Evolutionary conservation across 2,797 vertebrate species (phyloP).

Genomic region (Gymnothorax reevesii): DNA sequence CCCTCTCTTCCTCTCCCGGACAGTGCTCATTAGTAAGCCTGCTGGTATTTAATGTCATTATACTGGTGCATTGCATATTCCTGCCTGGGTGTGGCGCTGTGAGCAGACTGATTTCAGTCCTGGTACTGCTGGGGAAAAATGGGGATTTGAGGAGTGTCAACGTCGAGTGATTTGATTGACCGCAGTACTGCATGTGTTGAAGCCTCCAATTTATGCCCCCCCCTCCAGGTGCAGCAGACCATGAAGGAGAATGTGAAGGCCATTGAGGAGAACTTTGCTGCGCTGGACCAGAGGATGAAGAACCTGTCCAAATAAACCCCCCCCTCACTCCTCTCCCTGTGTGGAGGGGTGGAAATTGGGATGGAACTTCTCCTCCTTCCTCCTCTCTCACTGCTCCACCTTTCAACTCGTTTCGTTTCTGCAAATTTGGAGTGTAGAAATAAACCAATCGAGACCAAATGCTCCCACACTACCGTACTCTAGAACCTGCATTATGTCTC

Average conservation of each 20-base stretch:
- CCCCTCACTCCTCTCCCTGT: slow-evolving; percentile 43
- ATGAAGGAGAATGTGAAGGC: slow-evolving; percentile 88
- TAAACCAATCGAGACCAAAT: slow-evolving; percentile 58
- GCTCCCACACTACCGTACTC: slow-evolving; percentile 49
- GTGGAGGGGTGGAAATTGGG: slow-evolving; percentile 46
- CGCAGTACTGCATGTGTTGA: not conserved
- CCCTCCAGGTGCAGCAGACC: slow-evolving; percentile 85
- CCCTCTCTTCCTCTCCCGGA: not conserved
- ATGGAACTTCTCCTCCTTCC: slow-evolving; percentile 28
- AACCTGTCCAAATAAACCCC: slow-evolving; percentile 80
- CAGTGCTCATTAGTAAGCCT: not conserved
- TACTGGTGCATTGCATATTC: no score
- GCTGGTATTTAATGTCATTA: no score
- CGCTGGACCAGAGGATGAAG: slow-evolving; percentile 85
- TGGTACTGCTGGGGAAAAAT: not conserved
- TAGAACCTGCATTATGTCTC: slow-evolving; percentile 45
- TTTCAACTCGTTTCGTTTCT: slow-evolving; percentile 59
- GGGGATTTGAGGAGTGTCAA: no score
- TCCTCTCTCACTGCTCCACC: slow-evolving; percentile 39
- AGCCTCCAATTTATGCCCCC: not conserved
- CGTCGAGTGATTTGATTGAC: not conserved
- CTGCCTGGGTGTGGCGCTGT: no score
- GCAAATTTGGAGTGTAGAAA: slow-evolving; percentile 54
- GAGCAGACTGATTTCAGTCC: no score
- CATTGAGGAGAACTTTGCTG: slow-evolving; percentile 84